These are phyloP conservation scores for Reticulitermes lucifugus DNA, from an alignment of 2,888 invertebrate genomes.

Conservation along the genomic window DNA sequence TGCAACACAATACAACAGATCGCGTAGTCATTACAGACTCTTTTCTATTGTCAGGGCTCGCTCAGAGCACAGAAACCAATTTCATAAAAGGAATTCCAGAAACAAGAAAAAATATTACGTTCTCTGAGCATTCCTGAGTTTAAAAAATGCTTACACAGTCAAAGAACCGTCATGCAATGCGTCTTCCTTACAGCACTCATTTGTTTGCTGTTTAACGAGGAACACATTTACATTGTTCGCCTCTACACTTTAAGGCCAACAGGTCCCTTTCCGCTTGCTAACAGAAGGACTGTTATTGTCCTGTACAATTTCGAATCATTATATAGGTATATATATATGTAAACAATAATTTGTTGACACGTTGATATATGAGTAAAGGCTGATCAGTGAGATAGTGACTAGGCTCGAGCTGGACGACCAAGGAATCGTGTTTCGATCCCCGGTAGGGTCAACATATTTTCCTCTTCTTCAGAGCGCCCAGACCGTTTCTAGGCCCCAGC, in stretches of 20 bases:
- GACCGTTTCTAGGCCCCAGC: no score
- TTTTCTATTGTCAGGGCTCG: conserved; percentile 3
- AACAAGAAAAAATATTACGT: neutral
- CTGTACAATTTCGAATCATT: no score
- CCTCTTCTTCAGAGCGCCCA: no score
- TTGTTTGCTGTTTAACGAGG: conserved; percentile 15
- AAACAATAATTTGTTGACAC: no score
- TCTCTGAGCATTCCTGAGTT: conserved; percentile 33
- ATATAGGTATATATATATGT: no score
- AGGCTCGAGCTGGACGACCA: no score
- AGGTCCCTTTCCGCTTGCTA: neutral
- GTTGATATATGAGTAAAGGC: no score
- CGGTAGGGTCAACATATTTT: no score
- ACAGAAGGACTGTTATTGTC: no score
- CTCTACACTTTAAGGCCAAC: neutral
- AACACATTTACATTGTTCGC: neutral
- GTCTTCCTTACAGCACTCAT: conserved; percentile 37
- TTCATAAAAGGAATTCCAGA: conserved; percentile 21
- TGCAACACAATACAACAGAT: neutral
- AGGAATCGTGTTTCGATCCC: no score
- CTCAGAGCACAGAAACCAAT: neutral
- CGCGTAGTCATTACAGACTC: neutral
- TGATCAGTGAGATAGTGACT: no score
- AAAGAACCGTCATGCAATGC: conserved; percentile 21
- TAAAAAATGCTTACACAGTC: conserved; percentile 28